Percentiles rank a stretch among this genome's conserved stretches.
These are phyloP conservation scores for Cinclus mexicanus DNA, from an alignment of 2,113 vertebrate genomes.

Conservation along the genomic window DNA sequence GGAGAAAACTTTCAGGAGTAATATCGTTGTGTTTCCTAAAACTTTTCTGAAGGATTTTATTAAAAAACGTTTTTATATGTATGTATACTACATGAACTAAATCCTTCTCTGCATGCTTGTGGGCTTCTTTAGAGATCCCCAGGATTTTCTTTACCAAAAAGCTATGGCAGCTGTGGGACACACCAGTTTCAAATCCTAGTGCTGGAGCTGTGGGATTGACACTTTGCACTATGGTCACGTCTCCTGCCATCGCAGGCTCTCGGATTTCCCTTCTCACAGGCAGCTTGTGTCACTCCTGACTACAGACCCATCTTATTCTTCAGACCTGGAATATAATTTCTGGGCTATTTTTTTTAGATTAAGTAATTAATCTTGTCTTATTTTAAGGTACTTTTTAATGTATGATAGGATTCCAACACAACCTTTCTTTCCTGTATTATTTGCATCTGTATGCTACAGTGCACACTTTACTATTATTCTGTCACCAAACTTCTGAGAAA, in stretches of 20 bases:
- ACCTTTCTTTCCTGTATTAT: background rate
- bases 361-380: background rate
- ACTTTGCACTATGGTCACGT: rapidly evolving
- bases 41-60: background rate
- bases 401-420: background rate
- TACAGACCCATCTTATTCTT: background rate
- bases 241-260: background rate
- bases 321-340: background rate
- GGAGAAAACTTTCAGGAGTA: too few relatives aligned
- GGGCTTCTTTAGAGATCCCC: background rate
- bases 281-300: background rate
- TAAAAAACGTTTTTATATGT: too few relatives aligned
- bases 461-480: background rate
- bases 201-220: background rate
- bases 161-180: background rate
- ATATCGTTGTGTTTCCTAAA: background rate
- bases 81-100: background rate
- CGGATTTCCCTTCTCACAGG: background rate
- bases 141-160: background rate
- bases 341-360: background rate
- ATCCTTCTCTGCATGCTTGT: background rate
- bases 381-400: background rate
- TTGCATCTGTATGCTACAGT: background rate
- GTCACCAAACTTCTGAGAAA: background rate
- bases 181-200: background rate